phyloP scores from a whole-genome alignment of 2,113 vertebrate genomes.

The Serinus canaria region DNA sequence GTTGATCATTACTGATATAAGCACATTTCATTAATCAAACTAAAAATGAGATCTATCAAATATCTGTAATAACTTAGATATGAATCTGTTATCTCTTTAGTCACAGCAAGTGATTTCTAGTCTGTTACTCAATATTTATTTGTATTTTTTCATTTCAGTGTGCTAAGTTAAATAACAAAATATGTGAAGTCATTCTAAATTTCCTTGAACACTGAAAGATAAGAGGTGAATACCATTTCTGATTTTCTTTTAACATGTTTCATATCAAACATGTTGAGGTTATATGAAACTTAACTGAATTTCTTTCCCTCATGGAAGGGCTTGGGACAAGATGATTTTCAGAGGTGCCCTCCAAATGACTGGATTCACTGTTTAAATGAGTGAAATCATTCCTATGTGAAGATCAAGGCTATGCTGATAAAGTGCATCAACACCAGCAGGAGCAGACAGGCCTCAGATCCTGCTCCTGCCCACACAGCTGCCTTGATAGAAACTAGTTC shows the following conservation, averaged over 20 bases:
- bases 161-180: not conserved
- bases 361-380: not conserved
- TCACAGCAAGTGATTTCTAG: not conserved
- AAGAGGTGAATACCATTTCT: not conserved
- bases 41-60: not conserved
- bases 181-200: not conserved
- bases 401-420: not conserved
- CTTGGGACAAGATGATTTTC: not conserved
- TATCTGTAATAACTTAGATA: not conserved
- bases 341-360: not conserved
- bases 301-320: not conserved
- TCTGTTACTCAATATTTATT: not conserved
- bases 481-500: not conserved
- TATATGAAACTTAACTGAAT: not conserved
- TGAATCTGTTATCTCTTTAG: not conserved
- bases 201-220: not conserved
- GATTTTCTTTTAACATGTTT: not conserved
- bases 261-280: not conserved
- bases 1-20: not conserved
- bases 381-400: not conserved
- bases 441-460: not conserved
- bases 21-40: not conserved
- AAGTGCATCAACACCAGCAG: not conserved
- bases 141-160: not conserved
- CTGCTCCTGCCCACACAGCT: not conserved